Percentiles rank a stretch among this genome's conserved stretches.
These are phyloP conservation scores for Poecilia gillii DNA, from an alignment of 2,797 vertebrate genomes.

Conservation along the genomic window DNA sequence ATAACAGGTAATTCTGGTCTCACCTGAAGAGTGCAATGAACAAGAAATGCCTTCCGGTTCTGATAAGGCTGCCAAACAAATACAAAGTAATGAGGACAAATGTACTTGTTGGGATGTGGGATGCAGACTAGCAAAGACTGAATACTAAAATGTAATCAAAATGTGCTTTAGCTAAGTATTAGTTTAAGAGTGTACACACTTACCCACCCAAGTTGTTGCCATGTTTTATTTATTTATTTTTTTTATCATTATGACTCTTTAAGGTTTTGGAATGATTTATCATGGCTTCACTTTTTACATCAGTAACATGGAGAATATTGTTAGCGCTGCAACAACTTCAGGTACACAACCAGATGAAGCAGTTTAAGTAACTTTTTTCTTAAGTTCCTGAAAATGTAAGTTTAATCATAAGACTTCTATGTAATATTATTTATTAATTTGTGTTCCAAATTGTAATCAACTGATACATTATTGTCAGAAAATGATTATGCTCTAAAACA, in stretches of 20 bases:
- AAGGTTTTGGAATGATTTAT: background rate
- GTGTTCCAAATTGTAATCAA: background rate
- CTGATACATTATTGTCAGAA: background rate
- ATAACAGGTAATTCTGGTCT: background rate
- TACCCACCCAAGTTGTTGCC: background rate
- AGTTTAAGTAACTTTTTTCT: slow-evolving; percentile 24
- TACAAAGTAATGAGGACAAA: background rate
- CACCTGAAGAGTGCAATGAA: background rate
- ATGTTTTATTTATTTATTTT: background rate
- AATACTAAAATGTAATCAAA: background rate
- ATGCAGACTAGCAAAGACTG: background rate
- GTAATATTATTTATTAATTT: slow-evolving; percentile 13
- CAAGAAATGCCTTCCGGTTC: background rate
- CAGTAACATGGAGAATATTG: slow-evolving; percentile 29
- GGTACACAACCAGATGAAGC: slow-evolving; percentile 23
- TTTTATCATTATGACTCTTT: too few relatives aligned
- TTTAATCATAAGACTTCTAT: slow-evolving; percentile 45
- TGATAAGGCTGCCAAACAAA: background rate
- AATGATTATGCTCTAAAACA: background rate
- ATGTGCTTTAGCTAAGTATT: background rate
- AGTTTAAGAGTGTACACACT: background rate
- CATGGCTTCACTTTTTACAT: background rate
- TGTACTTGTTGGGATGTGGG: background rate
- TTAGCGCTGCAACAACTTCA: slow-evolving; percentile 38
- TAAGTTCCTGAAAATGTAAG: slow-evolving; percentile 26